phyloP scores from a whole-genome alignment of 2,113 vertebrate species.

The Psephotus haematonotus region DNA sequence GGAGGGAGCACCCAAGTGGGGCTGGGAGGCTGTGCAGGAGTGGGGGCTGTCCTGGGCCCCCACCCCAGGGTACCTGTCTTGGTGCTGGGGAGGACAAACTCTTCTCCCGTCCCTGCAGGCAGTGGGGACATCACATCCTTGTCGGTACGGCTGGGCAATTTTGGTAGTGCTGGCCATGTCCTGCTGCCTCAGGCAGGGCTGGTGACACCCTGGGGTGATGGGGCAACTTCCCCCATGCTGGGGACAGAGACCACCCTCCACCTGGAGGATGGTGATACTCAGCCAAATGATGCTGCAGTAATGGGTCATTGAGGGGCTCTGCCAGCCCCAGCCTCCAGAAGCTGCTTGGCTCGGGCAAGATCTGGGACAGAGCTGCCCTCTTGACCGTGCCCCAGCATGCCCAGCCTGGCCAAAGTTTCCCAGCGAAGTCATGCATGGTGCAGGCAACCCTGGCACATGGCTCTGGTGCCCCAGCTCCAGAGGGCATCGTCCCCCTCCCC shows the following conservation, averaged over 20 bases:
- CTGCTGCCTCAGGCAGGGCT: too few species aligned
- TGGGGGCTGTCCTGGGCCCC: neutral
- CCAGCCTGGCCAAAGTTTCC: neutral
- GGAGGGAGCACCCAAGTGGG: neutral
- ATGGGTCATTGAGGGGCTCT: accelerated
- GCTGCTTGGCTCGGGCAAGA: too few species aligned
- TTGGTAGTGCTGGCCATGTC: too few species aligned
- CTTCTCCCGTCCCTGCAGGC: neutral
- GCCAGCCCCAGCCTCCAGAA: neutral
- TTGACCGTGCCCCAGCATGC: accelerated
- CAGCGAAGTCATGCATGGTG: accelerated
- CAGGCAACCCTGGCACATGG: neutral
- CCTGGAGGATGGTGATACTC: neutral
- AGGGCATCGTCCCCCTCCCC: neutral
- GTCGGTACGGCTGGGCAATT: too few species aligned
- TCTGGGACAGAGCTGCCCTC: neutral
- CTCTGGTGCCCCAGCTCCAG: neutral
- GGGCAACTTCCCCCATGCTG: neutral
- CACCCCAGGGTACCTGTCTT: too few species aligned
- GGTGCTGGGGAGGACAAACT: neutral
- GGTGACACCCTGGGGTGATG: neutral
- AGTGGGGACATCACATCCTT: neutral
- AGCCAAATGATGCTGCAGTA: accelerated
- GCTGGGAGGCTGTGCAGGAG: neutral
- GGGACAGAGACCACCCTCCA: neutral